Base-by-base conservation (phyloP, 2,113 vertebrate species). In the Atlantisia rogersi region DNA sequence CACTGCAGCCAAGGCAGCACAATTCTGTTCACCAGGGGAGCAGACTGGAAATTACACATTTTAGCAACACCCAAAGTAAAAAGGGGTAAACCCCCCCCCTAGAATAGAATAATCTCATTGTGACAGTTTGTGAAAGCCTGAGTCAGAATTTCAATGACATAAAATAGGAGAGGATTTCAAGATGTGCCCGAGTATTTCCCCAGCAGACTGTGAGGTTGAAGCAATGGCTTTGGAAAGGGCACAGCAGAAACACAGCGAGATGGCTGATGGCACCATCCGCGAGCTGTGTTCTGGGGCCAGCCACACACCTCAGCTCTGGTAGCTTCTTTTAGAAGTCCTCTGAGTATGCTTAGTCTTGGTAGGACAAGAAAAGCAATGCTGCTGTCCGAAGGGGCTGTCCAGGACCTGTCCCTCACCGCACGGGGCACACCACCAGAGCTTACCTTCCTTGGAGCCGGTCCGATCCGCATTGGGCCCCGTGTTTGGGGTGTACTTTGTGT, bases 401-500 rank as follows among this genome's bases (percentile, higher is more conserved):
- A 11, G 50, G 42, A 0, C 25, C 10, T 1, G 18, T 32, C 18
- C 44, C 32, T 9, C 32, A n/a, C 1, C 52, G 31, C 35, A 17
- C 8, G 25, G 21, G 46, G 25, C 6, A 12, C 15, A 1, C 2
- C 0, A 3, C 52, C 32, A 69, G 20, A 18, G 32, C 92, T 84
- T 95, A 99, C 99, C 99, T 98, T 99, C 99, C 95, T 99, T 99
- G 81, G 99, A 99, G 31, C 99, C 99, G 3, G 97, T 98, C 42
- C 98, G 98, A 70, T 99, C 99, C 0, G 98, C 98, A 6, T 98
- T 99, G 18, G 99, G 99, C 59, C 99, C 99, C 0, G 99, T 99
- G 97, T 99, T 99, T 1, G 99, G 99, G 0, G 99, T 99, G 59
- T 99, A 99, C 76, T 99, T 99, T 22, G 99, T 99, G 97, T 99